phyloP scores from a whole-genome alignment of 2,797 vertebrate genomes.

The Microcaecilia unicolor region DNA sequence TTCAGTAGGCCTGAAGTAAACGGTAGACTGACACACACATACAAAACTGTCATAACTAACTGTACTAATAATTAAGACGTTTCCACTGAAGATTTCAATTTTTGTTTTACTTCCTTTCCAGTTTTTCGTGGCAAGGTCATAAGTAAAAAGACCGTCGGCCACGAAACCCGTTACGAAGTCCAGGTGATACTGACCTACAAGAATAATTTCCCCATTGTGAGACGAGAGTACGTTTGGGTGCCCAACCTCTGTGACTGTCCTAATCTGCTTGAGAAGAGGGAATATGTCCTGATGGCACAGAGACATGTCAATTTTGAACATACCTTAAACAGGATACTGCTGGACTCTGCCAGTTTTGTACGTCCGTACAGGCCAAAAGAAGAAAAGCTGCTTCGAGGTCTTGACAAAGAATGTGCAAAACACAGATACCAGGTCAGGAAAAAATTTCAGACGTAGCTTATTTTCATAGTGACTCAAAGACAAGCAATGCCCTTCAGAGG shows the following conservation, averaged over 20 bases:
- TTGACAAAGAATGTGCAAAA: conserved; percentile 44
- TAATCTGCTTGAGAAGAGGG: conserved; percentile 45
- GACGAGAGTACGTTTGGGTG: conserved; percentile 69
- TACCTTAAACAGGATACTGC: conserved; percentile 55
- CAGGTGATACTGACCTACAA: conserved; percentile 69
- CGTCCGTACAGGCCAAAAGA: conserved; percentile 47
- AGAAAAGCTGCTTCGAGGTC: conserved; percentile 41
- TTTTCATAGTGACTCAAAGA: rapidly evolving
- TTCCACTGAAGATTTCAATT: no score
- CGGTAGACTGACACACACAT: no score
- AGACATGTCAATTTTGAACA: conserved; percentile 54
- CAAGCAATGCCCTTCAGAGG: not conserved
- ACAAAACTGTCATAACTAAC: no score
- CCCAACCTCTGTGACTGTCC: conserved; percentile 70
- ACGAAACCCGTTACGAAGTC: conserved; percentile 71
- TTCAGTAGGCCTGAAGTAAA: no score
- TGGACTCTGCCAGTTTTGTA: conserved; percentile 60
- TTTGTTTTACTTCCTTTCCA: conserved; percentile 11
- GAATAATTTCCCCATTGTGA: conserved; percentile 64
- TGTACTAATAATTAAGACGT: no score
- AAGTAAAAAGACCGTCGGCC: conserved; percentile 52
- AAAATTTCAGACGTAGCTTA: no score
- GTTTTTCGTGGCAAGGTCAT: conserved; percentile 62
- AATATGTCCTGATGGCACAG: conserved; percentile 61
- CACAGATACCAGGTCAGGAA: conserved; percentile 19